These are phyloP conservation scores for Solea solea DNA, from an alignment of 2,113 vertebrate species.

Conservation along the genomic window DNA sequence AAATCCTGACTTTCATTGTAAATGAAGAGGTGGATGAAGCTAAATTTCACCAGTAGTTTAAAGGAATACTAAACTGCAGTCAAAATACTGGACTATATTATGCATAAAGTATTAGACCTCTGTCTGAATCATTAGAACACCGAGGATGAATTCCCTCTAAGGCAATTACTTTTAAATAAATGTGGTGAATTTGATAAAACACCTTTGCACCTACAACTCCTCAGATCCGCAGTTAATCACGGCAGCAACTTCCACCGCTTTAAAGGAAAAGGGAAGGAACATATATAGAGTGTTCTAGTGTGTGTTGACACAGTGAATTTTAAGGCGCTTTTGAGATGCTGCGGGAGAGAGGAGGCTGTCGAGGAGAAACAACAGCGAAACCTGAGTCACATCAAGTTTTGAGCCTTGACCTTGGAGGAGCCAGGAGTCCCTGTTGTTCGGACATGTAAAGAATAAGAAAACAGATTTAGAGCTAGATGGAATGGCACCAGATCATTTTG, in stretches of 20 bases:
- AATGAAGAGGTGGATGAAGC: background rate
- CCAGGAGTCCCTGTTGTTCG: constrained; percentile 29
- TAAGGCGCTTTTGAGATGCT: background rate
- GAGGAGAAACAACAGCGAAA: constrained; percentile 6
- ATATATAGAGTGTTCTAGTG: background rate
- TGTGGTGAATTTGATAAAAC: constrained; percentile 17
- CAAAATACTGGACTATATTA: background rate
- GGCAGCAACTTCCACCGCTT: background rate
- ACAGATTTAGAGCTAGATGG: constrained; percentile 25
- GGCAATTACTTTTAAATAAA: constrained; percentile 20
- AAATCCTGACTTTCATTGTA: background rate
- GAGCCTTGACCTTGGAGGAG: constrained; percentile 40
- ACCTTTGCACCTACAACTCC: constrained; percentile 1
- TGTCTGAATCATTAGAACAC: background rate
- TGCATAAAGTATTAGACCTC: constrained; percentile 11
- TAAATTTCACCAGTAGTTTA: background rate
- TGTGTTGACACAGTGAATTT: background rate
- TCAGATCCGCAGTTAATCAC: constrained; percentile 4
- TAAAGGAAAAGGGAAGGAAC: background rate
- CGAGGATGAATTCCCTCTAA: background rate
- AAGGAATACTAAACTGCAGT: background rate
- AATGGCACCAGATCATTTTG: constrained; percentile 23
- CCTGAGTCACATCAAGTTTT: constrained; percentile 21
- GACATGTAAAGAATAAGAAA: constrained; percentile 47
- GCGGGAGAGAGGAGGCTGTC: background rate